phyloP scores from a whole-genome alignment of 1,140 invertebrate species.

The Aleiodes sp. region DNA sequence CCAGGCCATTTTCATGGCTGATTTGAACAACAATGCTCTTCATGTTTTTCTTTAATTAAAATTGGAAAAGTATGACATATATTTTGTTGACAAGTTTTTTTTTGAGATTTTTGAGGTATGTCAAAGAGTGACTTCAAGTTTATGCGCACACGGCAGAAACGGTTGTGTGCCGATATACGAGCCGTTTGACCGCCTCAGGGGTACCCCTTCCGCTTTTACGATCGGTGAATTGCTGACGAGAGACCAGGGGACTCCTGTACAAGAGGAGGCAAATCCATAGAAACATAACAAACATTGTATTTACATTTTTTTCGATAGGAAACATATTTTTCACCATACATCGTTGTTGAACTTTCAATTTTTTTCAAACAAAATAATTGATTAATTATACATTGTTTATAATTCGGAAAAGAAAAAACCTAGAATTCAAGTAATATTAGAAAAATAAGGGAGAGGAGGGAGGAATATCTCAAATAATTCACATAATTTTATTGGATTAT shows the following conservation, averaged over 20 bases:
- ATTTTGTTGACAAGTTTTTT: neutral
- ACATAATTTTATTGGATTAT: too few species aligned
- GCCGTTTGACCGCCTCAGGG: constrained; percentile 37
- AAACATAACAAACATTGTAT: neutral
- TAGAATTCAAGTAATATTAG: too few species aligned
- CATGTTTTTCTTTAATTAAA: neutral
- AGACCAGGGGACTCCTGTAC: constrained; percentile 3
- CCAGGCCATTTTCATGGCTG: too few species aligned
- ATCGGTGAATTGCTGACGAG: constrained; percentile 40
- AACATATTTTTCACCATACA: neutral
- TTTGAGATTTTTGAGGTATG: neutral
- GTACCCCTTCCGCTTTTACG: constrained; percentile 35
- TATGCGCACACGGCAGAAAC: constrained; percentile 26
- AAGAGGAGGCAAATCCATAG: neutral
- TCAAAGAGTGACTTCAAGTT: constrained; percentile 24
- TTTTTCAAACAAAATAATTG: too few species aligned
- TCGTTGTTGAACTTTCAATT: too few species aligned
- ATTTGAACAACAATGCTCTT: too few species aligned
- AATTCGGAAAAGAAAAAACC: too few species aligned
- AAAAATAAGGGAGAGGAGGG: neutral
- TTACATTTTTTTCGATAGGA: neutral
- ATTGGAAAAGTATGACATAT: neutral
- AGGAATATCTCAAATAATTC: too few species aligned
- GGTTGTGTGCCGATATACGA: constrained; percentile 39
- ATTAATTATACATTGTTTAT: too few species aligned